Evolutionary conservation across 2,888 invertebrate species (phyloP).

Genomic region (Teleogryllus oceanicus): DNA sequence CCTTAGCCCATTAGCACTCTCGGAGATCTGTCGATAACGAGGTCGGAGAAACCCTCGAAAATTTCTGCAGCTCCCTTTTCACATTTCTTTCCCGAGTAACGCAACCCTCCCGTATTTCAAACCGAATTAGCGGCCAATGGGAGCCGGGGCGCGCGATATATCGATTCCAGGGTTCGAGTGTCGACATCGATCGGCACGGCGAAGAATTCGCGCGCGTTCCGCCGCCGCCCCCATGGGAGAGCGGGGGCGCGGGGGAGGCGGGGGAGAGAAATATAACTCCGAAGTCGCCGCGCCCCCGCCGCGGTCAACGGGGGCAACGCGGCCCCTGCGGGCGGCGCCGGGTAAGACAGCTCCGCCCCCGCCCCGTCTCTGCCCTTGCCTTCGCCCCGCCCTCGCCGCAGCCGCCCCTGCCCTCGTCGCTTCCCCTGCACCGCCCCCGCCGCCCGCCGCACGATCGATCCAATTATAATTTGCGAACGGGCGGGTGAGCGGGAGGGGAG

Average conservation of each 20-base stretch:
- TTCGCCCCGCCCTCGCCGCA: background rate
- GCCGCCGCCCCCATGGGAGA: background rate
- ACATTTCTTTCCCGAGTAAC: slow-evolving; percentile 11
- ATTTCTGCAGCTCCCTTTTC: background rate
- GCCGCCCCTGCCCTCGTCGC: background rate
- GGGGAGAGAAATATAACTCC: slow-evolving; percentile 18
- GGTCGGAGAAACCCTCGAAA: background rate
- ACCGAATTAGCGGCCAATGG: background rate
- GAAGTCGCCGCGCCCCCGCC: slow-evolving; percentile 2
- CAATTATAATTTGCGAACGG: slow-evolving; percentile 32
- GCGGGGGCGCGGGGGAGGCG: background rate
- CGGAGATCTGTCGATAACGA: background rate
- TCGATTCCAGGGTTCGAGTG: slow-evolving; percentile 18
- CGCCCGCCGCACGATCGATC: slow-evolving; percentile 26
- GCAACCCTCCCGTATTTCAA: slow-evolving; percentile 3
- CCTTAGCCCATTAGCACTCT: background rate
- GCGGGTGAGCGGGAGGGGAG: background rate
- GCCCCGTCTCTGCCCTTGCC: background rate
- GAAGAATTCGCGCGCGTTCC: slow-evolving; percentile 18
- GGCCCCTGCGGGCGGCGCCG: slow-evolving; percentile 10
- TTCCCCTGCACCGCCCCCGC: background rate
- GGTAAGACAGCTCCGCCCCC: background rate
- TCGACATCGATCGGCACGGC: slow-evolving; percentile 2
- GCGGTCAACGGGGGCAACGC: slow-evolving; percentile 3
- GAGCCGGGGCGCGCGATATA: background rate